A percentile compares a stretch with the other conserved stretches of the same genome.
phyloP scores from a whole-genome alignment of 2,113 vertebrate genomes.

The Coptodon bakossiorum region DNA sequence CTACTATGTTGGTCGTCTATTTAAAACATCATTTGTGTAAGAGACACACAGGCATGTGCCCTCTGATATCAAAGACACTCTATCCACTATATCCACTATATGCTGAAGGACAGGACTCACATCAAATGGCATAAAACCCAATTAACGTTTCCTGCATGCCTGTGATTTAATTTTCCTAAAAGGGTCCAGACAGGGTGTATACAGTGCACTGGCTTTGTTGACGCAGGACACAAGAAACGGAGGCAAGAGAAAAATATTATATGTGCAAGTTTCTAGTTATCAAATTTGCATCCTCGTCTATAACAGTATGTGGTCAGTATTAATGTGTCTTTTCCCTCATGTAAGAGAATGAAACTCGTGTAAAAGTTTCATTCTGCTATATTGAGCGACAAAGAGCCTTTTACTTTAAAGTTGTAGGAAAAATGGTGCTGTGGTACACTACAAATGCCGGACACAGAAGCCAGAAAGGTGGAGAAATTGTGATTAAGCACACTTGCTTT shows the following conservation, averaged over 20 bases:
- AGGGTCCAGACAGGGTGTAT: background rate
- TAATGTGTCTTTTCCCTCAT: background rate
- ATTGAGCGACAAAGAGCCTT: conserved; percentile 41
- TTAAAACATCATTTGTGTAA: conserved; percentile 41
- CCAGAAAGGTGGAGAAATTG: background rate
- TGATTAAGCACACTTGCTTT: background rate
- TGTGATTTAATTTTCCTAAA: conserved; percentile 30
- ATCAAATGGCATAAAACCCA: conserved; percentile 53
- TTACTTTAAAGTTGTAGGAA: conserved; percentile 28
- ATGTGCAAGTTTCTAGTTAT: background rate
- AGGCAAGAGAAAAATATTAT: background rate
- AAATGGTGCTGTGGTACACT: background rate
- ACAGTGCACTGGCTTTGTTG: background rate
- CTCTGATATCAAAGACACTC: conserved; percentile 27
- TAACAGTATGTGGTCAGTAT: background rate
- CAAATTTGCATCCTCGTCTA: background rate
- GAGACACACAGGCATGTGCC: background rate
- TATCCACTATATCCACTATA: background rate
- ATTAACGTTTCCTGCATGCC: conserved; percentile 49
- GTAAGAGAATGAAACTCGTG: background rate
- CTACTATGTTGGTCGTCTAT: conserved; percentile 32
- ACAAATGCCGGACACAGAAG: conserved; percentile 20
- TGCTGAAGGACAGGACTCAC: conserved; percentile 43
- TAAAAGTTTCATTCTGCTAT: conserved; percentile 39
- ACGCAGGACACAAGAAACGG: background rate